These are phyloP conservation scores for Dryococelus australis DNA, from an alignment of 2,888 invertebrate genomes.

Conservation along the genomic window DNA sequence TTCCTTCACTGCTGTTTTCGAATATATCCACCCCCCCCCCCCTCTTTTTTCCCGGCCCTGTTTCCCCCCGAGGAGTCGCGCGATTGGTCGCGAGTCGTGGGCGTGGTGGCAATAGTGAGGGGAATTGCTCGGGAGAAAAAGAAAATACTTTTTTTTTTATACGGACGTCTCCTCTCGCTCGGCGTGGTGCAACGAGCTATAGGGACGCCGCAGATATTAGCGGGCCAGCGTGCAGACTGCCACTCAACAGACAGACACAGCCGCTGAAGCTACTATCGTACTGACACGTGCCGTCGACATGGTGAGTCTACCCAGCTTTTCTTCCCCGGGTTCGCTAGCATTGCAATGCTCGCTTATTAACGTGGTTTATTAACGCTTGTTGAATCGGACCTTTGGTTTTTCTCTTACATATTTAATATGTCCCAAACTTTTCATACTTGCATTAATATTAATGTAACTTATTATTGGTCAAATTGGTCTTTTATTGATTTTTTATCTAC, in stretches of 20 bases:
- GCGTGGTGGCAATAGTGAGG: background rate
- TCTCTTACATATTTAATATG: too few species aligned
- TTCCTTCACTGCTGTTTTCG: conserved; percentile 4
- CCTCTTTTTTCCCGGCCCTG: too few species aligned
- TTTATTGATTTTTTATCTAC: too few species aligned
- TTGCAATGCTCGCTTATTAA: too few species aligned
- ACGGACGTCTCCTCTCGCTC: background rate
- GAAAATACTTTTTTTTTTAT: too few species aligned
- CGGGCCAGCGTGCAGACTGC: background rate
- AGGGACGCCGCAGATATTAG: background rate
- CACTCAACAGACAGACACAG: background rate
- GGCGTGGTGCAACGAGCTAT: background rate
- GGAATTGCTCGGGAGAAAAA: background rate
- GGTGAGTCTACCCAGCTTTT: too few species aligned
- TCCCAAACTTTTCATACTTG: too few species aligned
- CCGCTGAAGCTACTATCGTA: background rate
- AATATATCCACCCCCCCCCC: background rate
- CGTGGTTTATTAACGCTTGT: too few species aligned
- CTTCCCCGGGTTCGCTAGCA: too few species aligned
- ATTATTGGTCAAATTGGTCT: too few species aligned
- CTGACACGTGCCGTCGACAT: background rate
- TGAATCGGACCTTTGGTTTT: too few species aligned
- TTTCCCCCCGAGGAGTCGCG: background rate
- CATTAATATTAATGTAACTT: too few species aligned
- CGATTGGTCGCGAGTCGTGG: background rate